Evolutionary conservation across 2,113 vertebrate genomes (phyloP), one percentile per base, ranked within the genome.

Genomic region (Pachypanchax playfairii): DNA sequence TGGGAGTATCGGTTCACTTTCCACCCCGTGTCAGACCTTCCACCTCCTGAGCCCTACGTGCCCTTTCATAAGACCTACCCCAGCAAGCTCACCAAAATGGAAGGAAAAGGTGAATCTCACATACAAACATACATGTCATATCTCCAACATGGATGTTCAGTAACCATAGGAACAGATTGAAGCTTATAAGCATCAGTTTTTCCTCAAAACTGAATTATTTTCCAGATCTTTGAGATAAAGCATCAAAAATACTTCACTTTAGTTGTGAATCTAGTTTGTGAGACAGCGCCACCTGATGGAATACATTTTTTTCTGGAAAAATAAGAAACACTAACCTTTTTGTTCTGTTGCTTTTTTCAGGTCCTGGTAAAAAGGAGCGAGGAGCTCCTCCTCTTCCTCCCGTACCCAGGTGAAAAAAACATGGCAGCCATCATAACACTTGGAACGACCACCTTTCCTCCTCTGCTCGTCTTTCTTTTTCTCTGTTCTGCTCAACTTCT

Each of bases 1-100:
- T 99, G 94, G 96, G 97, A 98, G 88, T 86, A 90, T 83, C 93
- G 95, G 47, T 98, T 99, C 91, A 93, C 72, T 74, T 99, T 99
- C 83, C 96, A 97, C 72, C 95, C 96, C 0, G 70, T 97, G 80
- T 96, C 95, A 17, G 96, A 98, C 77, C 85, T 98, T 71, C 97
- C 97, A 65, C 95, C 95, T 57, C 97, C 97, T 4, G 96, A 98
- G 60, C 96, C 95, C 12, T 99, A 93, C 69, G 84, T 94, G 44
- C 92, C 90, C n/a, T 82, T 57, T 47, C 91, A 91, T 84, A 97
- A 96, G 90, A 96, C 87, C 44, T 98, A 98, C 81, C 96, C 97
- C 74, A 99, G 97, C 89, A 97, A 95, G 92, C 6, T 96, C 47
- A 82, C 77, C 70, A 95, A 93, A 91, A 93, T 70, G 41, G 96